phyloP scores from a whole-genome alignment of 2,888 invertebrate species.

The Caenorhabditis macrosperma region DNA sequence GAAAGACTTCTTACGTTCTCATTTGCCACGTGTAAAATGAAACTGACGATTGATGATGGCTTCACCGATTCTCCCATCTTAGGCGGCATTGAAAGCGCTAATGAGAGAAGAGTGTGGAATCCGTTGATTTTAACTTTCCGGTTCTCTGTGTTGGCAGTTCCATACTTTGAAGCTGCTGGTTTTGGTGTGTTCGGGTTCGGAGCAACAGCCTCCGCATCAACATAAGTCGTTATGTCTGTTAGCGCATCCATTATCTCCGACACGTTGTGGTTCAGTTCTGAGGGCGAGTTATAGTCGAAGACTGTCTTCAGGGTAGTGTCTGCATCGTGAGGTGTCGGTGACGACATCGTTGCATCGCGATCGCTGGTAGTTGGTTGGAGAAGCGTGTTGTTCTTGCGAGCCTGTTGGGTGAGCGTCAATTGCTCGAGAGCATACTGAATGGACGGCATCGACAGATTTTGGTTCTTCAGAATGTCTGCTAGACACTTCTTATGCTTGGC shows the following conservation, averaged over 20 bases:
- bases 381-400: not conserved
- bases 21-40: conserved; percentile 50
- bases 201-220: conserved; percentile 3
- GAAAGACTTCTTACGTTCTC: conserved; percentile 50
- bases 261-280: conserved; percentile 1
- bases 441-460: conserved; percentile 38
- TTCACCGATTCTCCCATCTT: conserved; percentile 34
- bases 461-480: conserved; percentile 45
- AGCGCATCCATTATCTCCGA: conserved; percentile 32
- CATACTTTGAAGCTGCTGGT: conserved; percentile 18
- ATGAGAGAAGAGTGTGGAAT: conserved; percentile 42
- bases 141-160: conserved; percentile 31
- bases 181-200: not conserved
- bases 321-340: not conserved
- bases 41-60: conserved; percentile 47
- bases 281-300: conserved; percentile 30
- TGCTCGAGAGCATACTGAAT: conserved; percentile 41
- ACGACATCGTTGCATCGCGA: not conserved
- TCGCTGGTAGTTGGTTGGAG: conserved; percentile 5
- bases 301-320: conserved; percentile 26
- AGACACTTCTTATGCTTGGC: conserved; percentile 51
- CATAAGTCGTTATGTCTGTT: conserved; percentile 18
- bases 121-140: conserved; percentile 44
- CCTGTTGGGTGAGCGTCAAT: conserved; percentile 19
- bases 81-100: conserved; percentile 33